phyloP scores from a whole-genome alignment of 2,113 vertebrate genomes.

The Seriola aureovittata region DNA sequence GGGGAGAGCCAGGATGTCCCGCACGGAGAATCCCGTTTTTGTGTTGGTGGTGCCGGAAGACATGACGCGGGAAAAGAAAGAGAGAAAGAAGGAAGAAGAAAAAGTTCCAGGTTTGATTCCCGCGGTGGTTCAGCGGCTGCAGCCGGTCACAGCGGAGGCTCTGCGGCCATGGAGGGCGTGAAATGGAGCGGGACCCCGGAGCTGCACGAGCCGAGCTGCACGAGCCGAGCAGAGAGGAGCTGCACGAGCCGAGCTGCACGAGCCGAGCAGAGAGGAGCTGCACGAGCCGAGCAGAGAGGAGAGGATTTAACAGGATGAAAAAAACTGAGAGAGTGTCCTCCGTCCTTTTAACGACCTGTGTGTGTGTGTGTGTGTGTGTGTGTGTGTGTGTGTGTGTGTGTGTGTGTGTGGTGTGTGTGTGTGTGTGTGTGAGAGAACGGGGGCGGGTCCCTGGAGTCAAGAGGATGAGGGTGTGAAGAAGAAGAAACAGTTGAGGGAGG shows the following conservation, averaged over 20 bases:
- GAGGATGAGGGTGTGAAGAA: slow-evolving; percentile 84
- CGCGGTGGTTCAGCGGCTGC: slow-evolving; percentile 1
- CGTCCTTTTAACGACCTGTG: slow-evolving; percentile 22
- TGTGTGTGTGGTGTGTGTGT: not conserved
- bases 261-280: slow-evolving; percentile 75
- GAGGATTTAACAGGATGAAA: slow-evolving; percentile 86
- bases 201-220: slow-evolving; percentile 62
- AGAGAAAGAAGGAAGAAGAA: not conserved
- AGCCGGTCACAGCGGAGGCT: slow-evolving; percentile 17
- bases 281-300: slow-evolving; percentile 88
- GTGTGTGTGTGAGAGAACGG: slow-evolving; percentile 73
- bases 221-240: slow-evolving; percentile 81
- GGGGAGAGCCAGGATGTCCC: slow-evolving; percentile 93
- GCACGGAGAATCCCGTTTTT: slow-evolving; percentile 94
- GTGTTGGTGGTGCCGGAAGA: slow-evolving; percentile 86
- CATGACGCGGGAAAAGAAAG: slow-evolving; percentile 84
- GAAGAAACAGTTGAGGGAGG: slow-evolving; percentile 27
- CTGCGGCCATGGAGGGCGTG: slow-evolving; percentile 54
- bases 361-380: not conserved
- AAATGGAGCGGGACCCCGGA: slow-evolving; percentile 82
- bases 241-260: slow-evolving; percentile 81
- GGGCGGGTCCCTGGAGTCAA: slow-evolving; percentile 94
- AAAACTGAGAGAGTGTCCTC: not conserved
- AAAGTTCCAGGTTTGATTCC: slow-evolving; percentile 12
- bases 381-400: not conserved